Conservation (phyloP, 2,888 invertebrate species). For the Plagodis dolabraria region DNA sequence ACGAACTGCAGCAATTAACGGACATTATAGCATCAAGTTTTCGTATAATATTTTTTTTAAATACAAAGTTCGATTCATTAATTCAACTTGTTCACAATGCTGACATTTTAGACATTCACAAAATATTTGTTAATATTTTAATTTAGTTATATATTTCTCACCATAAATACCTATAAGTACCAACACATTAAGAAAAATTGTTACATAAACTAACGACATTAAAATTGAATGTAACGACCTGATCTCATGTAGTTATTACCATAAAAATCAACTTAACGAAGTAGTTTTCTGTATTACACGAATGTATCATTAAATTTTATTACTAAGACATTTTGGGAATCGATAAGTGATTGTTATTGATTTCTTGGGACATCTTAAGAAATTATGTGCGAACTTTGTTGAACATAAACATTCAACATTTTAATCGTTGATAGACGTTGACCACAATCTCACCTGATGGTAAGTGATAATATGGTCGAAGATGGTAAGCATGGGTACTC, state of each 20-base stretch:
- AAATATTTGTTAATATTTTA: too few relatives aligned
- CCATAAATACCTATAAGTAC: not conserved
- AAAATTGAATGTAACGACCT: slow-evolving; percentile 24
- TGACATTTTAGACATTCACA: too few relatives aligned
- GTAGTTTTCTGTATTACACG: slow-evolving; percentile 23
- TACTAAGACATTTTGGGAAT: slow-evolving; percentile 13
- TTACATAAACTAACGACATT: slow-evolving; percentile 10
- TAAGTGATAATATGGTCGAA: too few relatives aligned
- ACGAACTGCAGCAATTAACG: too few relatives aligned
- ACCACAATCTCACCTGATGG: too few relatives aligned
- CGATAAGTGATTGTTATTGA: slow-evolving; percentile 4
- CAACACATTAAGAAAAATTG: not conserved
- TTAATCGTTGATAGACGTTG: too few relatives aligned
- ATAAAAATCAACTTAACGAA: slow-evolving; percentile 22
- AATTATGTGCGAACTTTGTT: not conserved
- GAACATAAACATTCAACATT: not conserved
- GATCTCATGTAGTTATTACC: slow-evolving; percentile 22
- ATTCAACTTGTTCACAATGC: too few relatives aligned
- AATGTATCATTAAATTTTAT: slow-evolving; percentile 19
- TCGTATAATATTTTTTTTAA: too few relatives aligned
- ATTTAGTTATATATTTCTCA: not conserved
- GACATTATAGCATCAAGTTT: too few relatives aligned
- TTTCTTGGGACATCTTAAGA: not conserved
- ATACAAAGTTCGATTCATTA: too few relatives aligned
- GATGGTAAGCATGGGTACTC: too few relatives aligned